Base-by-base conservation (phyloP, 2,797 vertebrate species). In the Thunnus albacares region DNA sequence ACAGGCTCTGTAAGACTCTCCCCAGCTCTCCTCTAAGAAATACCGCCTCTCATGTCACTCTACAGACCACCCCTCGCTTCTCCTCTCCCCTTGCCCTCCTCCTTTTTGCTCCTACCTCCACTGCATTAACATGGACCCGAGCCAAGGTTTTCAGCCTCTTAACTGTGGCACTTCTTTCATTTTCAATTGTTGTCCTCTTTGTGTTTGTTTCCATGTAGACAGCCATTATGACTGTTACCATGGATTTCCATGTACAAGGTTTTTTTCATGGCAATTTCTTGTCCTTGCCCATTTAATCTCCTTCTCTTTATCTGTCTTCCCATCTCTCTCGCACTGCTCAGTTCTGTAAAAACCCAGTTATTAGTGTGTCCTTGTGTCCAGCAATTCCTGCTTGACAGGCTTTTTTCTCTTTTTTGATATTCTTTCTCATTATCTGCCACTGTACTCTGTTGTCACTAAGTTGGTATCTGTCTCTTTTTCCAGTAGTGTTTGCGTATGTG, bases 141-240 rank as follows among this genome's bases (percentile, higher is more conserved):
- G 81, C 87, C 85, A 88, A 85, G 85, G 74, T 86, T 81, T 84
- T 57, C 69, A 62, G 58, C 70, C 77, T 76, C 79, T 80, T 81
- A 82, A 88, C 81, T 82, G 41, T 57, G 66, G 62, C 69, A 65
- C 77, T 79, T 81, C 53, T 85, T 81, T 86, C 83, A 87, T 82
- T 91, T 93, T 83, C 82, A 85, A 59, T 89, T 79, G 80, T 82
- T 83, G 56, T 52, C 59, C 28, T 86, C 76, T 88, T 88, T 90
- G 77, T 87, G 79, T 85, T 82, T 85, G 66, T 80, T 83, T 89
- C 76, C 75, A 73, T 84, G 86, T 64, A 75, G 77, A 80, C 86
- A 80, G 62, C 81, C 70, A 85, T 90, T 84, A 80, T 76, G 67
- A 75, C 84, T 75, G 85, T 92, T 93, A 83, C 86, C 82, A 90